Conservation (phyloP, 2,888 invertebrate species). For the Hydroisotoma schaefferi region DNA sequence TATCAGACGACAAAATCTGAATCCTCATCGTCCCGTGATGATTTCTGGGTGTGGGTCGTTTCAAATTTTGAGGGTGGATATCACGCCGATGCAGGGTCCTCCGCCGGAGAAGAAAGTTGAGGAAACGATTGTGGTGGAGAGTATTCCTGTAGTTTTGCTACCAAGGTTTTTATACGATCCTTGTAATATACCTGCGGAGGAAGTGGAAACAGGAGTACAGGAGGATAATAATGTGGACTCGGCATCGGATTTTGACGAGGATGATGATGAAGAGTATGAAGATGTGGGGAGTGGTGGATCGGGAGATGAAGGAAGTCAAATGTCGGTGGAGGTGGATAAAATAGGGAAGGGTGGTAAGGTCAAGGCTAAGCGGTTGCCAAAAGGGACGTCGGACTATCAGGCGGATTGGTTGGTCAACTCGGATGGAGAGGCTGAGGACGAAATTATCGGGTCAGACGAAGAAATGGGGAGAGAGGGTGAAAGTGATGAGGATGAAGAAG, state of each 20-base stretch:
- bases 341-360: conserved; percentile 8
- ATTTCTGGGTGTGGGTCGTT: conserved; percentile 90
- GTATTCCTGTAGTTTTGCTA: conserved; percentile 12
- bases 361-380: conserved; percentile 69
- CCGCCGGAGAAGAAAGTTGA: conserved; percentile 46
- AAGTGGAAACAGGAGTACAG: conserved; percentile 63
- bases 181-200: conserved; percentile 65
- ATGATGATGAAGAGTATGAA: conserved; percentile 28
- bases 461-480: conserved; percentile 54
- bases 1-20: conserved; percentile 74
- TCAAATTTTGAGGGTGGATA: conserved; percentile 73
- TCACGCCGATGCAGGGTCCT: conserved; percentile 56
- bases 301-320: conserved; percentile 29
- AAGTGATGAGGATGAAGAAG: conserved; percentile 55
- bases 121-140: conserved; percentile 20
- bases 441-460: conserved; percentile 48
- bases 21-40: conserved; percentile 84
- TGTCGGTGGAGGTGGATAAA: conserved; percentile 29
- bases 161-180: conserved; percentile 43
- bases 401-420: conserved; percentile 85
- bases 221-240: conserved; percentile 53
- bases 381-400: conserved; percentile 96
- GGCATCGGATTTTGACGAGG: conserved; percentile 29
- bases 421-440: conserved; percentile 42
- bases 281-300: conserved; percentile 22